Evolutionary conservation across 2,113 vertebrate species (phyloP).

Genomic region (Indri indri): DNA sequence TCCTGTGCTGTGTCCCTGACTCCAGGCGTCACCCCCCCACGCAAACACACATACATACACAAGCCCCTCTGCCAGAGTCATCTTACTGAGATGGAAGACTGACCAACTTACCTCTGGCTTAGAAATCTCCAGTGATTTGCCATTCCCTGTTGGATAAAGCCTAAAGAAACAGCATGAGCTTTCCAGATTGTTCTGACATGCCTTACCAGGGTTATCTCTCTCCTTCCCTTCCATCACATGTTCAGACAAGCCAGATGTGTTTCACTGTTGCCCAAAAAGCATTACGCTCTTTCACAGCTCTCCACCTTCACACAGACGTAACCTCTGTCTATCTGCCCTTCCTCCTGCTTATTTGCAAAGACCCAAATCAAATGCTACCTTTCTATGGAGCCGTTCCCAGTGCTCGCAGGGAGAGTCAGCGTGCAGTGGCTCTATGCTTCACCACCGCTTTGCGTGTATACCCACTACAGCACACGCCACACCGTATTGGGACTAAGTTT

Average conservation of each 20-base stretch:
- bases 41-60: neutral
- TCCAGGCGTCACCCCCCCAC: neutral
- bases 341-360: neutral
- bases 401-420: neutral
- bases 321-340: neutral
- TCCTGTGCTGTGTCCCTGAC: neutral
- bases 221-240: neutral
- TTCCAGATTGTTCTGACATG: neutral
- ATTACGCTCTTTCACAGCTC: neutral
- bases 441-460: fast-evolving
- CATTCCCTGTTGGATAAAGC: neutral
- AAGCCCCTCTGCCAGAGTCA: neutral
- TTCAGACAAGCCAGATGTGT: neutral
- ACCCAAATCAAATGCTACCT: neutral
- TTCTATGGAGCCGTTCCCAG: neutral
- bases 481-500: neutral
- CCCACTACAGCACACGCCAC: fast-evolving
- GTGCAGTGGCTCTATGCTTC: too few relatives aligned
- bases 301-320: neutral
- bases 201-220: neutral
- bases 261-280: neutral
- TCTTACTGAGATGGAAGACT: neutral
- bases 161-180: neutral
- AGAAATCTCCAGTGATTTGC: neutral
- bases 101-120: neutral